Evolutionary conservation across 1,140 invertebrate genomes (phyloP).

Genomic region (Drosophila baimaii): DNA sequence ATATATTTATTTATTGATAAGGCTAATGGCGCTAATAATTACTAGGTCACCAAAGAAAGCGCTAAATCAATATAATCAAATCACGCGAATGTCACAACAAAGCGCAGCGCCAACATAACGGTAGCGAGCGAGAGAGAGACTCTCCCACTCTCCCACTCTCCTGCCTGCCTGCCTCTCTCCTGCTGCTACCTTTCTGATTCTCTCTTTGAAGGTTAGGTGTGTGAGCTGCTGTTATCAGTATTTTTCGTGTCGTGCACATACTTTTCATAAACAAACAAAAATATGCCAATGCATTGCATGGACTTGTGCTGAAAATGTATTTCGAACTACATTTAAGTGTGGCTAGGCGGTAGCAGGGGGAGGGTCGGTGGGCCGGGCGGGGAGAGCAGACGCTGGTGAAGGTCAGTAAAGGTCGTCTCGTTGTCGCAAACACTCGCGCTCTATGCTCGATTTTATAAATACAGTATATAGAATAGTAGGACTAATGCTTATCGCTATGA

Average conservation of each 20-base stretch:
- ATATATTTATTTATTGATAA: slow-evolving; percentile 9
- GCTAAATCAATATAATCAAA: slow-evolving; percentile 39
- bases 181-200: neutral
- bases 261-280: slow-evolving; percentile 78
- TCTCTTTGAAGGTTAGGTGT: slow-evolving; percentile 37
- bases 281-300: slow-evolving; percentile 48
- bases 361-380: slow-evolving; percentile 11
- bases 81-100: slow-evolving; percentile 43
- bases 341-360: slow-evolving; percentile 4
- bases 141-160: slow-evolving; percentile 10
- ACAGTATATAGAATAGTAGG: slow-evolving; percentile 47
- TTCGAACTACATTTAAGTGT: slow-evolving; percentile 55
- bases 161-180: slow-evolving; percentile 14
- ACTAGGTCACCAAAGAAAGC: slow-evolving; percentile 36
- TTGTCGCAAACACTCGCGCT: slow-evolving; percentile 49
- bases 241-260: slow-evolving; percentile 60
- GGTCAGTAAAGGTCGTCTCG: slow-evolving; percentile 81
- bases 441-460: slow-evolving; percentile 44
- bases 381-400: slow-evolving; percentile 65
- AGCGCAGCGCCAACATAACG: slow-evolving; percentile 16
- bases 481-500: slow-evolving; percentile 47
- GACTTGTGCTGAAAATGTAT: slow-evolving; percentile 33
- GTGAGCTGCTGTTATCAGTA: slow-evolving; percentile 60
- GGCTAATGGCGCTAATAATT: slow-evolving; percentile 31
- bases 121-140: neutral